Evolutionary conservation across 53 echinoderm and acorn worm species (phyloP).

Genomic region (Stichopus horrens): DNA sequence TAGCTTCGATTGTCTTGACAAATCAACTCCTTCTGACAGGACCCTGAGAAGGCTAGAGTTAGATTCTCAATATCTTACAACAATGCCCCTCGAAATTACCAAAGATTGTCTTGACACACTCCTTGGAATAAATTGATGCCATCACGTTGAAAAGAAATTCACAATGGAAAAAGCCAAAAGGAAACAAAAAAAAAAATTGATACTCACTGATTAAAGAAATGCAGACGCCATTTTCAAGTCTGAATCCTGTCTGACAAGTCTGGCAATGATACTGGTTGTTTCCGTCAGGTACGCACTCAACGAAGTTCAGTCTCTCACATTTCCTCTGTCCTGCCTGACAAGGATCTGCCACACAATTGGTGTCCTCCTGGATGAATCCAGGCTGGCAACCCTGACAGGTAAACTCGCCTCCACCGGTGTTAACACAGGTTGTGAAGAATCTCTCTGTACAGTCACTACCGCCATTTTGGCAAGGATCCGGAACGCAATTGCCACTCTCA

Average conservation of each 20-base stretch:
- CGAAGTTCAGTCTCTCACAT: constrained; percentile 12
- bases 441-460: constrained; percentile 24
- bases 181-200: background rate
- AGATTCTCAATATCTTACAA: too few relatives aligned
- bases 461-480: constrained; percentile 29
- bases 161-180: background rate
- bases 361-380: constrained; percentile 2
- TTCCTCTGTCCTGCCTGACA: constrained; percentile 22
- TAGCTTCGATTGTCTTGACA: too few relatives aligned
- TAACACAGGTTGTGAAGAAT: background rate
- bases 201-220: constrained; percentile 10
- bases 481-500: constrained; percentile 4
- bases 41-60: too few relatives aligned
- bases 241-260: constrained; percentile 18
- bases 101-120: background rate
- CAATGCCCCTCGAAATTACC: background rate
- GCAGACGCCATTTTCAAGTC: constrained; percentile 22
- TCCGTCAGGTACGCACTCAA: constrained; percentile 24
- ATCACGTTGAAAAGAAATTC: background rate
- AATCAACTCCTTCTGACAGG: too few relatives aligned
- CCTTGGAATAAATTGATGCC: background rate
- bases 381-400: background rate
- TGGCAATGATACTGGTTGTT: constrained; percentile 40
- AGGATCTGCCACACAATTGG: constrained; percentile 20
- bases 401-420: background rate